Evolutionary conservation across 2,888 invertebrate genomes (phyloP).

Genomic region (Tetheella fluctuosa): DNA sequence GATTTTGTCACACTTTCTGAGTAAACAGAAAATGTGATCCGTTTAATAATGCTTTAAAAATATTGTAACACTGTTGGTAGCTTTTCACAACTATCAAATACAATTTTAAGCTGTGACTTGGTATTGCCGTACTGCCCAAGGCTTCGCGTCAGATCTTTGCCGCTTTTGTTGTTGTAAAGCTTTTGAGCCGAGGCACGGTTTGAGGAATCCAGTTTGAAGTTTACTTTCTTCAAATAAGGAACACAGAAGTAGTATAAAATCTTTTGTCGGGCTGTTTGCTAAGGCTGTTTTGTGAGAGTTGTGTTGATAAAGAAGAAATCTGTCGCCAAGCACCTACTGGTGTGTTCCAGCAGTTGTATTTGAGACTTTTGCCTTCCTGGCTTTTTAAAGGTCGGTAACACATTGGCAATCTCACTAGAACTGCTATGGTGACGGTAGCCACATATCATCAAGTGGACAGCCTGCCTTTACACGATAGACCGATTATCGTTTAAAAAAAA

Average conservation of each 20-base stretch:
- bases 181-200: neutral
- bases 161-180: conserved; percentile 15
- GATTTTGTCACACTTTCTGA: neutral
- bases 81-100: neutral
- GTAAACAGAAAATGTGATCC: neutral
- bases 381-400: too few species aligned
- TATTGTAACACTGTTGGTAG: neutral
- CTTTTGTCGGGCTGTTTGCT: neutral
- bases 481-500: too few species aligned
- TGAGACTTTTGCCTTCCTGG: too few species aligned
- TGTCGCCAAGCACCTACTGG: too few species aligned
- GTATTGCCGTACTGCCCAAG: conserved; percentile 17
- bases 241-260: conserved; percentile 1
- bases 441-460: too few species aligned
- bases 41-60: neutral
- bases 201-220: too few species aligned
- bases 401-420: too few species aligned
- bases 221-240: neutral
- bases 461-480: too few species aligned
- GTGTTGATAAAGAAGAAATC: too few species aligned
- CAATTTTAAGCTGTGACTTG: conserved; percentile 16
- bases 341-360: too few species aligned
- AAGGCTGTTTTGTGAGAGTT: too few species aligned
- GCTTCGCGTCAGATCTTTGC: conserved; percentile 26
- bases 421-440: too few species aligned